A percentile compares a stretch with the other conserved stretches of the same genome.
Conservation (phyloP, 2,113 vertebrate species). For the Papio anubis region DNA sequence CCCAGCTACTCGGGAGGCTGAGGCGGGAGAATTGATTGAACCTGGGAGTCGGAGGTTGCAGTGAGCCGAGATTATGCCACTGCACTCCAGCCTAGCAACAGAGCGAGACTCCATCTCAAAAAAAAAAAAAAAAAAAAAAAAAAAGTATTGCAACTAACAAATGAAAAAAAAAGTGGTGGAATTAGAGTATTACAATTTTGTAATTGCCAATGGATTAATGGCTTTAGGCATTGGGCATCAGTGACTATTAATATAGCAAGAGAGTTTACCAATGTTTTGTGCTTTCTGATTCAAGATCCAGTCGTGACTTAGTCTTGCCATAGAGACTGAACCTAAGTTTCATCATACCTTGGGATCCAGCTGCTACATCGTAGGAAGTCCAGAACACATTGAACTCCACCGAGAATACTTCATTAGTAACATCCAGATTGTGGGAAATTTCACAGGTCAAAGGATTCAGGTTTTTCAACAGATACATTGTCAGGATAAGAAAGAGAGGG, state of each 20-base stretch:
- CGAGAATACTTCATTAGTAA: background rate
- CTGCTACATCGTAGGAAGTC: background rate
- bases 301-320: background rate
- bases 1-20: too few species aligned
- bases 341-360: background rate
- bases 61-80: too few species aligned
- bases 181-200: background rate
- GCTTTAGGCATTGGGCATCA: background rate
- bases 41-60: too few species aligned
- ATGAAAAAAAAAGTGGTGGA: background rate
- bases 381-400: background rate
- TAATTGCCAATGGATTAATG: background rate
- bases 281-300: background rate
- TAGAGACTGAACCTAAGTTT: background rate
- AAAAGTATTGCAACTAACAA: background rate
- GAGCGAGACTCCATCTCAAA: too few species aligned
- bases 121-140: too few species aligned
- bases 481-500: background rate
- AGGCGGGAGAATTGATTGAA: too few species aligned
- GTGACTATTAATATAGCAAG: background rate
- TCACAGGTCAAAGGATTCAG: background rate
- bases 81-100: too few species aligned
- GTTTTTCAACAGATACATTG: background rate
- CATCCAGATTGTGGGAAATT: background rate
- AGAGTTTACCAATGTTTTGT: background rate